Conservation (phyloP, 2,888 invertebrate species). For the Pherbina coryleti region DNA sequence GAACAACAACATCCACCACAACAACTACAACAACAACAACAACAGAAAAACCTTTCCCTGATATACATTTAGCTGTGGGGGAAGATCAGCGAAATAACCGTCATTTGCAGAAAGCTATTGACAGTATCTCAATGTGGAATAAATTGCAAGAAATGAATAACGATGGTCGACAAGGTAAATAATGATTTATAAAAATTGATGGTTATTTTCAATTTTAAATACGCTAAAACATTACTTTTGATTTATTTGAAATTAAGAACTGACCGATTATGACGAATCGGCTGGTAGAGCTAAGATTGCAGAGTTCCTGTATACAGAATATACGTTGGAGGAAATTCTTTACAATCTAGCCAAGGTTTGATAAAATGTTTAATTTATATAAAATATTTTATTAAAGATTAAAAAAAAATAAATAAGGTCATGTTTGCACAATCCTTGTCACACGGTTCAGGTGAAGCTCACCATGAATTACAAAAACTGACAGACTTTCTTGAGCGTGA, state of each 20-base stretch:
- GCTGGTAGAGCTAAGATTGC: conserved; percentile 75
- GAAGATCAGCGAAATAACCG: conserved; percentile 44
- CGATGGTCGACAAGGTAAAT: conserved; percentile 53
- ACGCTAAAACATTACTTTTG: too few relatives aligned
- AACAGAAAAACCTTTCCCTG: conserved; percentile 59
- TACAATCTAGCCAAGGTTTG: conserved; percentile 82
- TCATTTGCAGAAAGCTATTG: conserved; percentile 56
- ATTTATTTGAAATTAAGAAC: conserved; percentile 14
- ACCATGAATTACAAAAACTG: conserved; percentile 80
- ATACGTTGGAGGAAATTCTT: conserved; percentile 80
- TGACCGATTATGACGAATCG: conserved; percentile 39
- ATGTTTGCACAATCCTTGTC: conserved; percentile 83
- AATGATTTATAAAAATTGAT: too few relatives aligned
- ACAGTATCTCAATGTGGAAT: conserved; percentile 64
- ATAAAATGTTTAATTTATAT: background rate
- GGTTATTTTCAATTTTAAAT: background rate
- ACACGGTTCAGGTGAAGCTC: conserved; percentile 78
- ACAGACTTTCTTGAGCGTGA: conserved; percentile 81
- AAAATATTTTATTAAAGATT: background rate
- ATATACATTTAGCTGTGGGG: conserved; percentile 51
- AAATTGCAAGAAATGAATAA: conserved; percentile 63
- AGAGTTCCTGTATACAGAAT: conserved; percentile 81
- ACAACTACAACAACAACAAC: conserved; percentile 58
- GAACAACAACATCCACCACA: conserved; percentile 52
- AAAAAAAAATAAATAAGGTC: conserved; percentile 70